phyloP scores from a whole-genome alignment of 2,113 vertebrate genomes.

The Podarcis muralis region DNA sequence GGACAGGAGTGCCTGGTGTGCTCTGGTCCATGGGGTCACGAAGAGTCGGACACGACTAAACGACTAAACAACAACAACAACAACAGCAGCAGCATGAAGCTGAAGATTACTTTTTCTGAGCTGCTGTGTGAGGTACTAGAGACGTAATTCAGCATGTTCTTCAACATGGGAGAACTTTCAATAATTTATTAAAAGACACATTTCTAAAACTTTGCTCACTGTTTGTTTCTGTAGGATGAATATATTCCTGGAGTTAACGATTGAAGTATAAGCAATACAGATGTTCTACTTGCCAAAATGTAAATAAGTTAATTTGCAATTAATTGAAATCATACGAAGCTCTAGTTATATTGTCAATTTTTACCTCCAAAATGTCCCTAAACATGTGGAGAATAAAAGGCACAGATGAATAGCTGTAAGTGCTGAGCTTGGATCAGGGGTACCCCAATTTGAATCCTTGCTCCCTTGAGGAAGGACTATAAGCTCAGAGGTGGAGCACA shows the following conservation, averaged over 20 bases:
- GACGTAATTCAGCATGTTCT: neutral
- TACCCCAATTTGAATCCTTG: no score
- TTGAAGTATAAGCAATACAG: conserved; percentile 16
- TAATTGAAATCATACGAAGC: neutral
- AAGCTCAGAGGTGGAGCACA: no score
- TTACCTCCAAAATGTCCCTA: conserved; percentile 1
- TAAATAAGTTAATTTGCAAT: conserved; percentile 23
- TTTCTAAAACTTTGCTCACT: neutral
- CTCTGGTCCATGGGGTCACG: no score
- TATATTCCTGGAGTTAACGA: conserved; percentile 26
- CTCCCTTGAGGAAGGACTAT: no score
- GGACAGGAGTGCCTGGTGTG: no score
- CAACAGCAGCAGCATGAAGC: neutral
- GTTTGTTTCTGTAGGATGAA: neutral
- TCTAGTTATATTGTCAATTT: conserved; percentile 1
- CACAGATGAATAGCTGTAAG: no score
- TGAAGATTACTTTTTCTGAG: neutral
- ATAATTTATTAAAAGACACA: neutral
- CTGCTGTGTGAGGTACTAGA: neutral
- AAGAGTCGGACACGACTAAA: no score
- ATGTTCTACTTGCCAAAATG: conserved; percentile 31
- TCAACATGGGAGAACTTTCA: conserved; percentile 9
- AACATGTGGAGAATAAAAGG: neutral
- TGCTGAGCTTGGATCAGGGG: no score
- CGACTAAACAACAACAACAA: no score